Evolutionary conservation across 2,888 invertebrate genomes (phyloP), one percentile per base, ranked within the genome.

Genomic region (Eupsilia transversa): DNA sequence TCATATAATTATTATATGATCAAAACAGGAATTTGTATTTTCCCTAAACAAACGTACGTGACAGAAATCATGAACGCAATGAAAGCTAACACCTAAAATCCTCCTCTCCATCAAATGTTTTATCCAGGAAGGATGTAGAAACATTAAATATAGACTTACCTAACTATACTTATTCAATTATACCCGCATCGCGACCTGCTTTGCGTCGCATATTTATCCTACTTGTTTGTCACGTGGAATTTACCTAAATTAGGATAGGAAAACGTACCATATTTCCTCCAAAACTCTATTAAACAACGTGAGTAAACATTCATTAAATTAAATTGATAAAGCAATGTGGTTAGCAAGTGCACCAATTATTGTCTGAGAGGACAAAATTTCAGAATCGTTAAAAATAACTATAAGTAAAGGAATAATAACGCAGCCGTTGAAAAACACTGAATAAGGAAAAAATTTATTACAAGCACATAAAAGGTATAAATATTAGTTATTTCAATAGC

Each of bases 251-350:
- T 72, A 17, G 46, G 27, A 59, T 61, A 75, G 65, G 54, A 69
- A 80, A 70, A 76, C n/a, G 43, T 6, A n/a, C 9, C 33, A 38
- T 76, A 46, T 83, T 77, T 87, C 83, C 83, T 86, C 33, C 27
- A 76, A 86, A 77, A 75, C 63, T 70, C 63, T 72, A 74, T 54
- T 60, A 35, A 72, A 84, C 43, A 33, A 49, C 33, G 9, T 52
- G 57, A 68, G 74, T 46, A 77, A 77, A 83, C 17, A 77, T 57
- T 85, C 64, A 85, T 87, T 87, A 86, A 83, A 80, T 79, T 82
- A 61, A 86, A 87, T 82, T 87, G 86, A 87, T 87, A 82, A 86
- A 83, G 46, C 38, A 63, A 67, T 87, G 76, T 61, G 80, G 77
- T 83, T 74, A 75, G 71, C 74, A 76, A 85, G 74, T 70, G 35